Percentiles rank a stretch among this genome's conserved stretches.
These are phyloP conservation scores for Eilema depressum DNA, from an alignment of 2,888 invertebrate species.

Conservation along the genomic window DNA sequence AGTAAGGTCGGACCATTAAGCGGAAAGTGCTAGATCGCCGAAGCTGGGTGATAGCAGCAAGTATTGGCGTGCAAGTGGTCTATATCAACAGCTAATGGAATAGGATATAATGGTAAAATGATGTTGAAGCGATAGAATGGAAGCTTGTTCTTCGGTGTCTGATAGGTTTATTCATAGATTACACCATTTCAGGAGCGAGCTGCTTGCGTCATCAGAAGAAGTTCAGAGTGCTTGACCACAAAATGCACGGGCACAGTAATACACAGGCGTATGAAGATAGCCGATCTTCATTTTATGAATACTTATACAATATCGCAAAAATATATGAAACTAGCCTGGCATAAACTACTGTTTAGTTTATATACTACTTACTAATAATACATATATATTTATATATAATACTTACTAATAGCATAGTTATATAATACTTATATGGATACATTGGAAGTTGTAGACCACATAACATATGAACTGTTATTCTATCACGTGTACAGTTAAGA, in stretches of 20 bases:
- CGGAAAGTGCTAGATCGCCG: slow-evolving; percentile 1
- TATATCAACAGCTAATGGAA: slow-evolving; percentile 1
- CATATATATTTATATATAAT: too few species aligned
- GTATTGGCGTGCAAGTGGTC: slow-evolving; percentile 6
- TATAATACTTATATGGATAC: not conserved
- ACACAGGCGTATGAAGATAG: not conserved
- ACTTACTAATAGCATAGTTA: not conserved
- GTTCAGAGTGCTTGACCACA: not conserved
- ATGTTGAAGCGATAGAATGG: slow-evolving; percentile 9
- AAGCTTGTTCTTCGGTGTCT: slow-evolving; percentile 8
- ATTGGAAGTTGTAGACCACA: not conserved
- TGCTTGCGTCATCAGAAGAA: not conserved
- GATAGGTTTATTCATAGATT: slow-evolving; percentile 1
- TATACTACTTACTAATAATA: too few species aligned
- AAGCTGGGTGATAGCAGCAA: slow-evolving; percentile 11
- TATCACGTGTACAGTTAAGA: not conserved
- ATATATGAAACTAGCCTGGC: not conserved
- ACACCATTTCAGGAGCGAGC: not conserved
- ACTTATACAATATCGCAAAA: not conserved
- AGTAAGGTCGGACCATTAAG: slow-evolving; percentile 4
- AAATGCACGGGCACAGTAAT: not conserved
- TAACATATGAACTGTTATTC: not conserved
- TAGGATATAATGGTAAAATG: slow-evolving; percentile 11
- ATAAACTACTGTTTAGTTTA: too few species aligned
- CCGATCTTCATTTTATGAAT: not conserved